These are phyloP conservation scores for Drosophila tristis DNA, from an alignment of 1,140 invertebrate genomes.

Conservation along the genomic window DNA sequence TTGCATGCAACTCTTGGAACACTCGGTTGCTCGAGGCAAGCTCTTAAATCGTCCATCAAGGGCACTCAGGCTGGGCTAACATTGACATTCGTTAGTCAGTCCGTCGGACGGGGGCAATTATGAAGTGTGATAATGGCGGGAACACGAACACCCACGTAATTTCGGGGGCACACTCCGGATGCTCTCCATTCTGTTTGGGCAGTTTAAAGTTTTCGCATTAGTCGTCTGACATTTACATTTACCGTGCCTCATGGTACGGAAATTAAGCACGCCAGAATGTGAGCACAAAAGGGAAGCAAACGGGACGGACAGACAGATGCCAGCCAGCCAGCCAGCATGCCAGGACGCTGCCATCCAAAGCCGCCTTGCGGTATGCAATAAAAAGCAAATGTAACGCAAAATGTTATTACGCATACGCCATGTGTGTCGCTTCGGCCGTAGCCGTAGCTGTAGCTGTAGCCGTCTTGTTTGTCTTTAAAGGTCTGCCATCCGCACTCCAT, in stretches of 20 bases:
- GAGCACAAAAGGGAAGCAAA: conserved; percentile 22
- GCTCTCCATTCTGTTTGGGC: conserved; percentile 57
- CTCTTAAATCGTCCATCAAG: conserved; percentile 9
- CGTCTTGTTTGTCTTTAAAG: conserved; percentile 65
- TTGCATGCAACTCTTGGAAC: not conserved
- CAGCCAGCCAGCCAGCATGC: too few species aligned
- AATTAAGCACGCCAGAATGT: conserved; percentile 48
- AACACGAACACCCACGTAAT: conserved; percentile 41
- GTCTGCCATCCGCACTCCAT: conserved; percentile 23
- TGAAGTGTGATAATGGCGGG: conserved; percentile 69
- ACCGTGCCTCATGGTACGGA: conserved; percentile 70
- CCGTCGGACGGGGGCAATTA: conserved; percentile 45
- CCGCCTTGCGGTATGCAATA: conserved; percentile 80
- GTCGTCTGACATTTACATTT: conserved; percentile 73
- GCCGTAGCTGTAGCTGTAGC: conserved; percentile 6
- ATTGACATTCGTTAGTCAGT: conserved; percentile 30
- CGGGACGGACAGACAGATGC: conserved; percentile 29
- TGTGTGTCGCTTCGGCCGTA: conserved; percentile 28
- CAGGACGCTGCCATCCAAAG: conserved; percentile 14
- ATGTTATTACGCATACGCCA: conserved; percentile 79
- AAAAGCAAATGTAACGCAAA: conserved; percentile 83
- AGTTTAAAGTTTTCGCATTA: conserved; percentile 80
- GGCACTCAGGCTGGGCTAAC: not conserved
- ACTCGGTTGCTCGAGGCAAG: not conserved
- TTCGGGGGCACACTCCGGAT: not conserved